Evolutionary conservation across 2,888 invertebrate genomes (phyloP), one percentile per base, ranked within the genome.

Genomic region (Caenorhabditis wallacei): DNA sequence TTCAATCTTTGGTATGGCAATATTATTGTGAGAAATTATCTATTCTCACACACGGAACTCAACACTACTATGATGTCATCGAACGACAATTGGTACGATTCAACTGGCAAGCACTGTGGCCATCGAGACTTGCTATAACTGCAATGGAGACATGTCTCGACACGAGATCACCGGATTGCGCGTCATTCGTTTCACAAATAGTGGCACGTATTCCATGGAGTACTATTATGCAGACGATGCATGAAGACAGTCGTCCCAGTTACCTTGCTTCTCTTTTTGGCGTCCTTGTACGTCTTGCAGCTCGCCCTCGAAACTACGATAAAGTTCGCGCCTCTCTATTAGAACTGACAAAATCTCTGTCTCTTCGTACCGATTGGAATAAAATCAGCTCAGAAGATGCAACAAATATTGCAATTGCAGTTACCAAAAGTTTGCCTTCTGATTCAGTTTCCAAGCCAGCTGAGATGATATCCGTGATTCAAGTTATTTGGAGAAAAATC

Each of bases 301-400:
- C 85, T n/a, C 71, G 82, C 46, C 78, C 79, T 10, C 68, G 80
- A 26, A 88, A 89, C 71, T 88, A 88, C 51, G 85, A 84, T 18
- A 85, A 89, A 87, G 88, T 89, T 13, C 85, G 90, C 1, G 91
- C 91, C 11, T 89, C 90, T 10, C 71, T 91, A 53, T 76, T 86
- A 16, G 86, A 87, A n/a, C 64, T 90, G 16, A 66, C 88, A n/a
- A 88, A 86, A 57, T 66, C 75, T 3, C 46, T 91, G 24, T 74
- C 85, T 8, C 79, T 75, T 0, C 82, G 86, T 10, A 59, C 75
- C 22, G 87, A 88, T 20, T 91, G 90, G 91, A 63, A 80, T 20
- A 80, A 71, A 26, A 83, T 89, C 4, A 66, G 85, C 8, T 66
- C 82, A 16, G 88, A 90, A 46, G 80, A 87, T 16, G 87, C 87